Base-by-base conservation (phyloP, 2,888 invertebrate genomes). In the Elmis aenea region DNA sequence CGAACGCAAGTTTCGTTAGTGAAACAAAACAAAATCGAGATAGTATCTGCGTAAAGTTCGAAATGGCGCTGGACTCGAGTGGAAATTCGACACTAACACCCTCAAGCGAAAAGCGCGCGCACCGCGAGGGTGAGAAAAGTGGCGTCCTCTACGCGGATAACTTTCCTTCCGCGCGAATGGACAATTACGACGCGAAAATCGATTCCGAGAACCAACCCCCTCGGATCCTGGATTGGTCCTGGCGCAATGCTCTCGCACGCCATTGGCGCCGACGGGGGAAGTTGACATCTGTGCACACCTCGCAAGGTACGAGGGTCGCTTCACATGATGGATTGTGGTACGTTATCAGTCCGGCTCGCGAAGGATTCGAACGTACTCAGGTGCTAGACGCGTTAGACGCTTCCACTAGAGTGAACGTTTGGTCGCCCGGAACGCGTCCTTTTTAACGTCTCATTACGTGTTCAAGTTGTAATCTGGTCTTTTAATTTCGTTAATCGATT, bases 131-230 rank as follows among this genome's bases (percentile, higher is more conserved):
- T 49, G 45, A 42, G 45, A 43, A 39, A 38, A 26, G 58, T 66
- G 64, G 63, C 65, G 61, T 65, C 66, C 67, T 66, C 68, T 66
- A 51, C 54, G 44, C 66, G 64, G 61, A 40, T 46, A 53, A 55
- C 59, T 54, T 49, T 48, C 54, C 58, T 67, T 59, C 59, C 68
- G 64, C 64, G 55, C 64, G 64, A 66, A 61, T 62, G 61, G 55
- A 54, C 65, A 64, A 59, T 61, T 64, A 48, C 35, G 26, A 45
- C 33, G 46, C 37, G 41, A 37, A 54, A 55, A 58, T 57, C 59
- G 56, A 59, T 59, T 44, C 33, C 26, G 25, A 30, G 31, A 35
- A 32, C 38, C 49, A 46, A 48, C 50, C 53, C 45, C 45, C 48
- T 30, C 34, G 33, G 20, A 13, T 20, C 3, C 29, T 8, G 33